A percentile compares a stretch with the other conserved stretches of the same genome.
phyloP scores from a whole-genome alignment of 2,113 vertebrate genomes.

The Pao palembangensis region DNA sequence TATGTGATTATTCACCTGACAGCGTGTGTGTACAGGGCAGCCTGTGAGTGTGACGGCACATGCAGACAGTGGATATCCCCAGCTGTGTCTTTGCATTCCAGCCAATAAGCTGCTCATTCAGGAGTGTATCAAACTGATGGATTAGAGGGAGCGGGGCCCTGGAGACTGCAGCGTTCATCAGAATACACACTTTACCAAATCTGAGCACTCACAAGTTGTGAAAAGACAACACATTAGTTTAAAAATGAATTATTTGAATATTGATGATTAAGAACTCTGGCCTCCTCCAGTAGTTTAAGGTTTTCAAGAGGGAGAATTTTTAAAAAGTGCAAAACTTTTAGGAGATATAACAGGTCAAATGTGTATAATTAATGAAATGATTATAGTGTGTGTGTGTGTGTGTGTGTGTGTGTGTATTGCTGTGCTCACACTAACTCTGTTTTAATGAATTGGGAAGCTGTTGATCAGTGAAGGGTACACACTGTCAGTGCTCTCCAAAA shows the following conservation, averaged over 20 bases:
- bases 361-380: not conserved
- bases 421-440: conserved; percentile 39
- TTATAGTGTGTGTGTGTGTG: not conserved
- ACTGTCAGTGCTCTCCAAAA: conserved; percentile 60
- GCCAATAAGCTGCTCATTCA: conserved; percentile 93
- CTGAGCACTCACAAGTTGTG: conserved; percentile 75
- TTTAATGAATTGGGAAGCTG: conserved; percentile 63
- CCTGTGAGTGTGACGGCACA: conserved; percentile 66
- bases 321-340: not conserved
- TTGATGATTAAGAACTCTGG: not conserved
- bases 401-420: not conserved
- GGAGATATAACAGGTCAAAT: not conserved
- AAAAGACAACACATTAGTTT: not conserved
- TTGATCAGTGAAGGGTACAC: conserved; percentile 70
- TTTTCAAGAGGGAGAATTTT: not conserved
- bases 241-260: not conserved
- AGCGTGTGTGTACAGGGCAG: not conserved
- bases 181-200: conserved; percentile 68
- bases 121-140: conserved; percentile 91
- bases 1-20: conserved; percentile 14
- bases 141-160: conserved; percentile 81
- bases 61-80: conserved; percentile 83
- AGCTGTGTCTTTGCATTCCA: conserved; percentile 79
- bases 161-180: conserved; percentile 70
- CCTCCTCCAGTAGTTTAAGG: too few relatives aligned